These are phyloP conservation scores for Patella pellucida DNA, from an alignment of 2,888 invertebrate genomes.

Conservation along the genomic window DNA sequence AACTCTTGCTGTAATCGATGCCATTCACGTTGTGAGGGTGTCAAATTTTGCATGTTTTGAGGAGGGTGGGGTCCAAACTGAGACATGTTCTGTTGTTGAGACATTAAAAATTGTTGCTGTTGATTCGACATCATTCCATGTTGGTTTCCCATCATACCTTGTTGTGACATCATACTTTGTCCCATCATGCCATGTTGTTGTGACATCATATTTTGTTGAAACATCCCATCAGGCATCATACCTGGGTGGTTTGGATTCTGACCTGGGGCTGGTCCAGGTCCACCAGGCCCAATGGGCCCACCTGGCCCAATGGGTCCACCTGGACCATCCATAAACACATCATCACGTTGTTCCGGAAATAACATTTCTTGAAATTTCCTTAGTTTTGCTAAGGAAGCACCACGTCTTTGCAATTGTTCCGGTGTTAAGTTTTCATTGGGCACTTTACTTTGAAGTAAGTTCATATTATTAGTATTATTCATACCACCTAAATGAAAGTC, in stretches of 20 bases:
- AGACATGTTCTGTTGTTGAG: constrained; percentile 46
- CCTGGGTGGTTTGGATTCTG: constrained; percentile 50
- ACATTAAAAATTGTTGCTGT: constrained; percentile 54
- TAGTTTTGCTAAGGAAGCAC: constrained; percentile 91
- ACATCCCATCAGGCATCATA: constrained; percentile 50
- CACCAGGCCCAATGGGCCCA: constrained; percentile 29
- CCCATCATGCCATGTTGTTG: constrained; percentile 51
- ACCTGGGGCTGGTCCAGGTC: constrained; percentile 44
- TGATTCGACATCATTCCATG: constrained; percentile 52
- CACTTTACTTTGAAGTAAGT: constrained; percentile 66
- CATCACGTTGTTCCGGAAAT: constrained; percentile 79
- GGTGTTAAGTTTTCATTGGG: constrained; percentile 90
- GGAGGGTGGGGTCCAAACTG: constrained; percentile 50
- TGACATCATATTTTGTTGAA: constrained; percentile 55
- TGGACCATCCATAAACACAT: constrained; percentile 36
- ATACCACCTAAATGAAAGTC: constrained; percentile 50
- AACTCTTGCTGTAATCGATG: constrained; percentile 89
- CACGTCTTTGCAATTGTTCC: constrained; percentile 93
- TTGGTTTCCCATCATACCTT: constrained; percentile 47
- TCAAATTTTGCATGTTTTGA: constrained; percentile 63
- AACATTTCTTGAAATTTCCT: constrained; percentile 89
- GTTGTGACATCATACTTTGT: constrained; percentile 34
- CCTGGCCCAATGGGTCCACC: constrained; percentile 43
- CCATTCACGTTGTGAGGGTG: constrained; percentile 86
- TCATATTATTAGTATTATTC: constrained; percentile 44